Conservation (phyloP, 2,797 vertebrate genomes). For the Eleutherodactylus coqui region DNA sequence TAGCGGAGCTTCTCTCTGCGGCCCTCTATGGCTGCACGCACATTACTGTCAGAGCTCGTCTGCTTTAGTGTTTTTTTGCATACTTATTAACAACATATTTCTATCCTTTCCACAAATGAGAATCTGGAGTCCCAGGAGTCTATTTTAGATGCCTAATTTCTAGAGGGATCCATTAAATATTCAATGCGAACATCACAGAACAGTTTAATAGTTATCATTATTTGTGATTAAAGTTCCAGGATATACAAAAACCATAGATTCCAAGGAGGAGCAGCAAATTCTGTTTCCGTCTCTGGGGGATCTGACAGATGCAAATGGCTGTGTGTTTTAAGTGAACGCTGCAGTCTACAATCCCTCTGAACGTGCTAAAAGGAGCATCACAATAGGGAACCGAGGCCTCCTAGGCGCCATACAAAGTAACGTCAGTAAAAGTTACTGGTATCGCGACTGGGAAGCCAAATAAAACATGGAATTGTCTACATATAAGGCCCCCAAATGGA, state of each 20-base stretch:
- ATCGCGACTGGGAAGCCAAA: no score
- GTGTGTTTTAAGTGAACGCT: background rate
- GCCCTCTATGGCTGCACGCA: background rate
- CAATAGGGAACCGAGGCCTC: background rate
- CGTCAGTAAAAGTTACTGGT: background rate
- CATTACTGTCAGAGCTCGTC: background rate
- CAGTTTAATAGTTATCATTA: conserved; percentile 43
- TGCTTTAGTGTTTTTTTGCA: background rate
- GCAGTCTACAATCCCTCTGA: background rate
- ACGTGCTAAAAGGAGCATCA: background rate
- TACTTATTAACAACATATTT: conserved; percentile 7
- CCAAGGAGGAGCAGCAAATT: conserved; percentile 32
- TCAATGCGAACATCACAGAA: conserved; percentile 43
- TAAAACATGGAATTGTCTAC: background rate
- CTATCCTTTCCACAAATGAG: background rate
- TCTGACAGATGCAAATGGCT: conserved; percentile 30
- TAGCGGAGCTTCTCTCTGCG: background rate
- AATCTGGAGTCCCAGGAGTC: conserved; percentile 9
- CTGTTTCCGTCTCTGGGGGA: conserved; percentile 5
- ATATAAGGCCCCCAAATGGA: background rate
- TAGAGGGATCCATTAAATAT: conserved; percentile 29
- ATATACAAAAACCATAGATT: conserved; percentile 36
- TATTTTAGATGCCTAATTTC: conserved; percentile 43
- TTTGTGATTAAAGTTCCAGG: conserved; percentile 52
- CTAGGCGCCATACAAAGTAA: no score